Base-by-base conservation (phyloP, 2,888 invertebrate species). In the Auanema freiburgensis region DNA sequence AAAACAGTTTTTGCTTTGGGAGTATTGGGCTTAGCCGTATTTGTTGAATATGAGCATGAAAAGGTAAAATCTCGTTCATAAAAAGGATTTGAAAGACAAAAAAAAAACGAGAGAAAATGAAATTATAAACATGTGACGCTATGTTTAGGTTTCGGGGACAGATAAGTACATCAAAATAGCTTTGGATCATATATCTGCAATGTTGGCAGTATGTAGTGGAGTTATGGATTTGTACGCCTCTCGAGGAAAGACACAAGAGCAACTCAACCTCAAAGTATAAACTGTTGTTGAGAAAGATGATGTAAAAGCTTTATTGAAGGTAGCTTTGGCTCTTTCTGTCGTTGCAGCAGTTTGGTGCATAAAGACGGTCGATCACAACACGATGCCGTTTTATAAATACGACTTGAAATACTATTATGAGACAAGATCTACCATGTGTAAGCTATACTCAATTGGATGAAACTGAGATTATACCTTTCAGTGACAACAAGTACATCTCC, bases 101-200 rank as follows among this genome's bases (percentile, higher is more conserved):
- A 46, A 46, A 46, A 46, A n/a, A n/a, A n/a, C n/a, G n/a, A n/a
- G n/a, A 46, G 16, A 5, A 21, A 3, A 18, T n/a, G 21, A 46
- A 46, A 5, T 46, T 18, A 46, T 46, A 10, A 6, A 46, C 6
- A 46, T 21, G 21, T 46, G 43, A 43, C 43, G 10, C 21, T 10
- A 18, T 46, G 12, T 42, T 44, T 67, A 76, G 67, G 67, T 83
- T 46, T 63, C 74, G 23, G 74, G 74, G 14, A 63, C 67, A 11
- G 78, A 80, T 41, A 76, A 76, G 43, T 83, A 79, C 74, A 79
- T 83, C 63, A 77, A 80, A 64, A 81, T 83, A 49, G 80, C 78
- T 1, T 62, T 80, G 57, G 83, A 83, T 24, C 80, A 82, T 63
- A 70, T 83, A 43, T 65, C 80, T 10, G 79, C 77, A 0, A 69